Evolutionary conservation across 2,797 vertebrate species (phyloP).

Genomic region (Syndactyla subalaris): DNA sequence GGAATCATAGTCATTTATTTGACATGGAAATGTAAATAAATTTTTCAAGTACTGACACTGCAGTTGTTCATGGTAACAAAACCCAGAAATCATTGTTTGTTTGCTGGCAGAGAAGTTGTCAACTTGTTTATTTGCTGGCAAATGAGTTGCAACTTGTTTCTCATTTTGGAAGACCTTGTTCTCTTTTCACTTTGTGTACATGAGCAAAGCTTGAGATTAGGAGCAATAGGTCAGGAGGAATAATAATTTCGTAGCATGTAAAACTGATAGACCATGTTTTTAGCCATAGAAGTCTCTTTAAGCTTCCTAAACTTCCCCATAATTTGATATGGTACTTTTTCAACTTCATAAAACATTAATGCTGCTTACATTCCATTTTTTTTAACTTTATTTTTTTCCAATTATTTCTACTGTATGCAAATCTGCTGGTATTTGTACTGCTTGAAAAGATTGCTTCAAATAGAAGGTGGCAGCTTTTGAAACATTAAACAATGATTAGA

Average conservation of each 20-base stretch:
- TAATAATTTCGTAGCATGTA: neutral
- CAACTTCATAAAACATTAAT: slow-evolving; percentile 60
- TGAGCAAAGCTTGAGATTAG: neutral
- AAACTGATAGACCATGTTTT: neutral
- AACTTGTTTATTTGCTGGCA: slow-evolving; percentile 29
- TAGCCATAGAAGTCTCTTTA: slow-evolving; percentile 52
- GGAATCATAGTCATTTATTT: neutral
- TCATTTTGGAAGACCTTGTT: slow-evolving; percentile 10
- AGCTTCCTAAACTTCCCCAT: slow-evolving; percentile 14
- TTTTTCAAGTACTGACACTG: neutral
- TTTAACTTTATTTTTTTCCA: slow-evolving; percentile 23
- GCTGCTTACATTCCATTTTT: slow-evolving; percentile 14
- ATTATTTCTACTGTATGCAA: slow-evolving; percentile 66
- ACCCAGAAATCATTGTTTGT: slow-evolving; percentile 13
- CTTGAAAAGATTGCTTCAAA: slow-evolving; percentile 55
- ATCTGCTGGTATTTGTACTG: slow-evolving; percentile 61
- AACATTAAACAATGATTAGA: slow-evolving; percentile 75
- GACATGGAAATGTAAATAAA: neutral
- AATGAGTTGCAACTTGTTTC: slow-evolving; percentile 15
- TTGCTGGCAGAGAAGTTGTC: slow-evolving; percentile 5
- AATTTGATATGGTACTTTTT: slow-evolving; percentile 40
- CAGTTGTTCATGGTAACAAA: slow-evolving; percentile 8
- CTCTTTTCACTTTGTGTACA: neutral
- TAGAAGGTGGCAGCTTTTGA: slow-evolving; percentile 65
- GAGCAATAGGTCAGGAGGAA: neutral